These are phyloP conservation scores for Cricetomys ansorgei DNA, from an alignment of 2,113 vertebrate genomes.

Conservation along the genomic window DNA sequence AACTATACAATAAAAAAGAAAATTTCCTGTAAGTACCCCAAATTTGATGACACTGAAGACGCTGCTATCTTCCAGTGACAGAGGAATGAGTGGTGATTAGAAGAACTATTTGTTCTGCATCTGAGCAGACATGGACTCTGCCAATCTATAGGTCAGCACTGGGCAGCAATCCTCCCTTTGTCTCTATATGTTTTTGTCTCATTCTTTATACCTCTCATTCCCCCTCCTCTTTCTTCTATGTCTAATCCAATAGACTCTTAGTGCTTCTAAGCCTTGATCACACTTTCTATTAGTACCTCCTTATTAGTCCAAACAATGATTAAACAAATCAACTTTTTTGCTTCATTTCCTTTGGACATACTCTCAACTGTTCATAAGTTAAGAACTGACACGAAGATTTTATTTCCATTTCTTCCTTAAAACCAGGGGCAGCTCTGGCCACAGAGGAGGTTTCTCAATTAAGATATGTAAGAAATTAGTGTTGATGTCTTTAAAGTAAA, in stretches of 20 bases:
- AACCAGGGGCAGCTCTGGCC: not conserved
- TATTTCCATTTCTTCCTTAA: not conserved
- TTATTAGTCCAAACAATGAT: not conserved
- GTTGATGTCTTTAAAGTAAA: not conserved
- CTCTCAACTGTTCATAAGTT: not conserved
- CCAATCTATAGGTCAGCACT: not conserved
- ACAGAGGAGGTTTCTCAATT: not conserved
- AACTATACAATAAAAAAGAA: too few relatives aligned
- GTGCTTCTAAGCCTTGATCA: not conserved
- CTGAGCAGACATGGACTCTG: not conserved
- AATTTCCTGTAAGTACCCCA: not conserved
- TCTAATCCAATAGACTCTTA: not conserved
- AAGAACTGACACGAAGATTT: not conserved
- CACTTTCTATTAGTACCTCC: constrained; percentile 13
- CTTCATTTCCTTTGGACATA: constrained; percentile 4
- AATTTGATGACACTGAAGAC: not conserved
- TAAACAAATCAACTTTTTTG: constrained; percentile 1
- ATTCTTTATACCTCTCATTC: not conserved
- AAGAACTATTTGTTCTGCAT: not conserved
- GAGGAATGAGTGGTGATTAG: not conserved
- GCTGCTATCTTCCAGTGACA: not conserved
- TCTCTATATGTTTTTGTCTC: not conserved
- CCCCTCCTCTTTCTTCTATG: not conserved
- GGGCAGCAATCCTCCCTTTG: not conserved
- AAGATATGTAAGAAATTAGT: not conserved